Evolutionary conservation across 2,113 vertebrate species (phyloP), one percentile per base, ranked within the genome.

Genomic region (Siniperca chuatsi): DNA sequence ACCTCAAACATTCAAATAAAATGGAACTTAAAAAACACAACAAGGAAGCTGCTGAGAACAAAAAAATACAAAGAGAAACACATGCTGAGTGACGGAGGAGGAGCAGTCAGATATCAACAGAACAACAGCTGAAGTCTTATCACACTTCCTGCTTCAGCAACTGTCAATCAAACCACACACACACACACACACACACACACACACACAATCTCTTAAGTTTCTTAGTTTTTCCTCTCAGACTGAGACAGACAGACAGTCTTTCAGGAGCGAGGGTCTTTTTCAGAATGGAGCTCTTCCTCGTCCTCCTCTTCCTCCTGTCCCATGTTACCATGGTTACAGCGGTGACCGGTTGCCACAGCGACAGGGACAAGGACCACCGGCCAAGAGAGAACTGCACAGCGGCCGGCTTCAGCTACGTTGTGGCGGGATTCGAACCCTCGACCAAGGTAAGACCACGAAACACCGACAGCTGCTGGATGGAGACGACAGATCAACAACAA

Each of bases 311-410:
- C 76, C 69, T 92, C 23, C 21, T 81, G 13, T 9, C 44, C 23
- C 54, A 8, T 0, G 29, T 87, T 6, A 2, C 65, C 42, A 2
- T 7, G 58, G 79, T 77, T 1, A 46, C 68, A 7, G 66, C 71
- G 2, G 25, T 82, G 54, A 1, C 18, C 1, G 83, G 80, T 61
- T 96, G 96, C 86, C 78, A 0, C 25, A 62, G 70, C 0, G 93
- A 89, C 85, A 67, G 48, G 23, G 88, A 96, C 81, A 89, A 52
- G n/a, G 92, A 96, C 80, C 15, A 95, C 78, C 82, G 92, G 0
- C 65, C 65, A 0, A 86, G 81, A 48, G 29, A 91, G 64, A 95
- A 94, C 94, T 96, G 95, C 75, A 89, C 88, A 0, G 77, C 18
- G 13, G 90, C 87, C 4, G 86, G 85, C 2, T 88, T 94, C 70